A percentile compares a stretch with the other conserved stretches of the same genome.
Evolutionary conservation across 1,140 invertebrate species (phyloP).

Genomic region (Popillia japonica): DNA sequence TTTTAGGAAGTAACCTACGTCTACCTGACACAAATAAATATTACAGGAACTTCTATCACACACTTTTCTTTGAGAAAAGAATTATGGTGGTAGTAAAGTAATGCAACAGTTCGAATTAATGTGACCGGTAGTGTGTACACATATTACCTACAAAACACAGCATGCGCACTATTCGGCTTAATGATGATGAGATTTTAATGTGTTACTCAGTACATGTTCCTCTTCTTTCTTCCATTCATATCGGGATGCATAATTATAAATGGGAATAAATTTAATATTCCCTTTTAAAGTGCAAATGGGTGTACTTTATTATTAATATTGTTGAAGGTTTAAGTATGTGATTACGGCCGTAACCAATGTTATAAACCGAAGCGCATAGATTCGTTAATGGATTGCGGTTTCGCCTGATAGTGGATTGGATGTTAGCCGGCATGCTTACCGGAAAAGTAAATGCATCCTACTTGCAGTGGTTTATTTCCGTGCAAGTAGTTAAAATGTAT

Average conservation of each 20-base stretch:
- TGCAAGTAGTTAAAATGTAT: neutral
- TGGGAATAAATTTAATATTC: slow-evolving; percentile 23
- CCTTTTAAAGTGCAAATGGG: slow-evolving; percentile 28
- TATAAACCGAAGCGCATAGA: no score
- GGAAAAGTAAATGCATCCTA: neutral
- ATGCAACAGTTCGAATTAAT: no score
- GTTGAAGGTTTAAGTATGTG: slow-evolving; percentile 17
- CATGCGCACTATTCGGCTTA: slow-evolving; percentile 16
- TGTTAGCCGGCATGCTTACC: neutral
- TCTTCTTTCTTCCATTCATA: neutral
- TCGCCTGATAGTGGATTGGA: neutral
- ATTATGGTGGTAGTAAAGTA: no score
- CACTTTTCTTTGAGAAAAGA: no score
- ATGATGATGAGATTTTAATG: slow-evolving; percentile 33
- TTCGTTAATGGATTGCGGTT: slow-evolving; percentile 29
- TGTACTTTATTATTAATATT: slow-evolving; percentile 18
- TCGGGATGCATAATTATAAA: slow-evolving; percentile 15
- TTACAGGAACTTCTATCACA: no score
- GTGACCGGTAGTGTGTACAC: no score
- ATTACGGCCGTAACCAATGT: slow-evolving; percentile 26
- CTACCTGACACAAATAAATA: no score
- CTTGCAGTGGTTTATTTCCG: neutral
- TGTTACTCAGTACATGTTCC: slow-evolving; percentile 18
- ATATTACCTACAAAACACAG: neutral
- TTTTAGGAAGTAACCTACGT: no score